Base-by-base conservation (phyloP, 1,140 invertebrate genomes). In the Leucophenga varia region DNA sequence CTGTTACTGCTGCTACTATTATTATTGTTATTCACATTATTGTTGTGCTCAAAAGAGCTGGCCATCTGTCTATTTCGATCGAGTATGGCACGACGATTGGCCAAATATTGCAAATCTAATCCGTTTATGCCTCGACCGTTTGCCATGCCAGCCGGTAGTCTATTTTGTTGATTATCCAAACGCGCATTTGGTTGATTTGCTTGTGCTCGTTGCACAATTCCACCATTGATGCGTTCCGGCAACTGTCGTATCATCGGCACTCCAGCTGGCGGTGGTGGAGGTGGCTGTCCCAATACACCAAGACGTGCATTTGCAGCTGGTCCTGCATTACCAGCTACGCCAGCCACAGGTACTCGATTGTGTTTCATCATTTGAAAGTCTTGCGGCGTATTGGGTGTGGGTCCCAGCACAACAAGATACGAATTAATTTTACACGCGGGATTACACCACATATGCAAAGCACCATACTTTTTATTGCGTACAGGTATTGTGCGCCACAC, bases 391-490 rank as follows among this genome's bases (percentile, higher is more conserved):
- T 64, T 72, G 28, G 69, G 69, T 12, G 74, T 71, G 1, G 65
- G 67, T 0, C 71, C 70, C n/a, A 73, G 54, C 3, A 73, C 70
- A 12, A 75, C 70, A 31, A 75, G 37, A 22, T 59, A 73, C 30
- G 61, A 60, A 41, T 63, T 74, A 68, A 91, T 88, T 74, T 86
- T 90, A 75, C 92, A 94, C 45, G 90, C 91, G 49, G 91, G 90
- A 80, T 94, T 92, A 77, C 91, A 94, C 89, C 92, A 95, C 61
- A 95, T 86, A 68, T 93, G 89, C 3, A 86, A 83, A 13, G 92
- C 86, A 28, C 86, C 85, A 78, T 85, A 86, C 64, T 90, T 84
- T 56, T 84, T 82, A 73, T 90, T 87, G 45, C 81, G 77, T 12
- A 95, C 82, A 40, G 79, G 82, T 17, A 96, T 78, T 72, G 87